Conservation (phyloP, 2,113 vertebrate species). For the Semnornis frantzii region DNA sequence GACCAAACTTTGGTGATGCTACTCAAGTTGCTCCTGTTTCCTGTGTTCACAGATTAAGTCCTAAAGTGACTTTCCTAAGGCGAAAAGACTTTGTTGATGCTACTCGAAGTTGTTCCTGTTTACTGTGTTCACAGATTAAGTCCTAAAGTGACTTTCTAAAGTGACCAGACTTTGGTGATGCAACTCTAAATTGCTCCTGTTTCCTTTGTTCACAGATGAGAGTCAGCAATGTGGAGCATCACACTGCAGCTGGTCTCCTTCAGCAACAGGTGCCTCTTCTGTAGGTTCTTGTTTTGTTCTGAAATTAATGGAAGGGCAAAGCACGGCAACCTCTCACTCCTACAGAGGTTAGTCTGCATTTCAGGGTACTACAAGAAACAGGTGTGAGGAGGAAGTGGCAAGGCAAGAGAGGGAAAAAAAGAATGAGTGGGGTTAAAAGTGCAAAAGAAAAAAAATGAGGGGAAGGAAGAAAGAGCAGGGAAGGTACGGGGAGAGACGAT, state of each 20-base stretch:
- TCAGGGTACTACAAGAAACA: not conserved
- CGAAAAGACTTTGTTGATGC: too few species aligned
- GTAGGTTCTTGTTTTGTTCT: not conserved
- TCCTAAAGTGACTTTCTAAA: not conserved
- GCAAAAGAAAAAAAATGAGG: not conserved
- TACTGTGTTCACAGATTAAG: too few species aligned
- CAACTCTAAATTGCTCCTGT: not conserved
- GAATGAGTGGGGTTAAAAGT: not conserved
- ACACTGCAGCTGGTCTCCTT: not conserved
- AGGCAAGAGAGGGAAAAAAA: not conserved
- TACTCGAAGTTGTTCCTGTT: too few species aligned
- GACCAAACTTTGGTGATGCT: not conserved
- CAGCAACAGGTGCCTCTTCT: not conserved
- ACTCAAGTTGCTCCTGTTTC: too few species aligned
- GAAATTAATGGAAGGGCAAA: not conserved
- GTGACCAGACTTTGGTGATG: not conserved
- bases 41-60: too few species aligned
- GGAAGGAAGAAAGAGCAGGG: not conserved
- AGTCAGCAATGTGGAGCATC: rapidly evolving
- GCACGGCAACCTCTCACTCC: rapidly evolving
- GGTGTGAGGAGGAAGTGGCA: not conserved
- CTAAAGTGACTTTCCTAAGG: too few species aligned
- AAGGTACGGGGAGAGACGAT: not conserved
- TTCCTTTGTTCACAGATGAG: not conserved
- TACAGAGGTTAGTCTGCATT: not conserved